phyloP scores from a whole-genome alignment of 2,888 invertebrate species.

The Tetragnatha montana region DNA sequence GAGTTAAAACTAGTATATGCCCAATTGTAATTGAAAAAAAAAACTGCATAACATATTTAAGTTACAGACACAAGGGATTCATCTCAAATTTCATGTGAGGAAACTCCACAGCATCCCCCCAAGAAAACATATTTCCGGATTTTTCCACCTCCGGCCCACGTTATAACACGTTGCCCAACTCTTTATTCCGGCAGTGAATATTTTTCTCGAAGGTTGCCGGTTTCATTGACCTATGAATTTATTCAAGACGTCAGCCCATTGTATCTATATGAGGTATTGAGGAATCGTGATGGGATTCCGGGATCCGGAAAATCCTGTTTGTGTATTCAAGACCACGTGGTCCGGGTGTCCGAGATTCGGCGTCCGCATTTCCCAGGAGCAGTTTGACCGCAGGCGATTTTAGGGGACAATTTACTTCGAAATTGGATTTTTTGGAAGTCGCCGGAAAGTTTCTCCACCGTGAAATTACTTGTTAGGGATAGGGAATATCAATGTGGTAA shows the following conservation, averaged over 20 bases:
- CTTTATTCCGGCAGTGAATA: background rate
- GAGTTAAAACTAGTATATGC: no score
- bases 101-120: no score
- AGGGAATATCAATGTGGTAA: background rate
- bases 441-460: background rate
- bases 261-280: conserved; percentile 38
- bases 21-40: no score
- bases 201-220: background rate
- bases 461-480: background rate
- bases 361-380: conserved; percentile 39
- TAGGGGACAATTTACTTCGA: conserved; percentile 42
- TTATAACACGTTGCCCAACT: background rate
- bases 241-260: conserved; percentile 39
- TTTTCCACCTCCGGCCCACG: background rate
- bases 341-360: conserved; percentile 25
- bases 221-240: conserved; percentile 37
- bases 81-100: no score
- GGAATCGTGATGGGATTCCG: conserved; percentile 36
- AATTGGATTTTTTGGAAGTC: conserved; percentile 5
- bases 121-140: no score
- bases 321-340: conserved; percentile 25
- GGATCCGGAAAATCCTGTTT: conserved; percentile 21
- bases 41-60: no score
- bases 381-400: conserved; percentile 27
- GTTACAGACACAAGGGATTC: no score